Evolutionary conservation across 2,888 invertebrate genomes (phyloP).

Genomic region (Ditylenchus weischeri): DNA sequence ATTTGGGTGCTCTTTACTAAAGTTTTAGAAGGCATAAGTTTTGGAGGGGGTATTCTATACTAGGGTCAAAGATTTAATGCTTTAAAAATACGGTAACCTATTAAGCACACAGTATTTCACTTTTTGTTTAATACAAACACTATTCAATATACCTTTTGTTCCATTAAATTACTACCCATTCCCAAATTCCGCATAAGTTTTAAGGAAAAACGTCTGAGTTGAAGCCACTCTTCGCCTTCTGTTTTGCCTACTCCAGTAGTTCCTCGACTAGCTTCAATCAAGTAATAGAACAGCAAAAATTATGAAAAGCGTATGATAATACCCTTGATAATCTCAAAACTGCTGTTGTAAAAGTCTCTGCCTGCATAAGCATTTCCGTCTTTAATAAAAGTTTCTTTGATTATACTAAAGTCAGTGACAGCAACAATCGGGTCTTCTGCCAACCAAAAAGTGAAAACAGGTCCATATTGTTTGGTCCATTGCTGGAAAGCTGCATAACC

Average conservation of each 20-base stretch:
- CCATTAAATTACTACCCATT: constrained; percentile 11
- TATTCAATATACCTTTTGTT: constrained; percentile 3
- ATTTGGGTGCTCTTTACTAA: no score
- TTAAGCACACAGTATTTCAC: no score
- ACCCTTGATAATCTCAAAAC: constrained; percentile 6
- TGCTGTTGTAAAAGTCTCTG: background rate
- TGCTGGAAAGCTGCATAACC: constrained; percentile 1
- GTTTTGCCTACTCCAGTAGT: constrained; percentile 6
- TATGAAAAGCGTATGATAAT: background rate
- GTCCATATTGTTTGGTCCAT: constrained; percentile 13
- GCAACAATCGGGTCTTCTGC: constrained; percentile 9
- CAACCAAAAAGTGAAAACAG: constrained; percentile 11
- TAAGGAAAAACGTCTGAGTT: constrained; percentile 1
- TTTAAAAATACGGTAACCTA: no score
- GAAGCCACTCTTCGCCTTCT: constrained; percentile 11
- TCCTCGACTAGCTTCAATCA: background rate
- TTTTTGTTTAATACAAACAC: no score
- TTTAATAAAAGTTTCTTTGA: constrained; percentile 11
- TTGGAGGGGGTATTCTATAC: no score
- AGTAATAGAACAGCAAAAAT: background rate
- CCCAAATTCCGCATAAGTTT: constrained; percentile 6
- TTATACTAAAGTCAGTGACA: constrained; percentile 11
- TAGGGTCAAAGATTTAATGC: no score
- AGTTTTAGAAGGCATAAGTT: no score
- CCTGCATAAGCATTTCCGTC: constrained; percentile 13